Conservation (phyloP, 2,113 vertebrate genomes). For the western clawed frog (Xenopus tropicalis) region DNA sequence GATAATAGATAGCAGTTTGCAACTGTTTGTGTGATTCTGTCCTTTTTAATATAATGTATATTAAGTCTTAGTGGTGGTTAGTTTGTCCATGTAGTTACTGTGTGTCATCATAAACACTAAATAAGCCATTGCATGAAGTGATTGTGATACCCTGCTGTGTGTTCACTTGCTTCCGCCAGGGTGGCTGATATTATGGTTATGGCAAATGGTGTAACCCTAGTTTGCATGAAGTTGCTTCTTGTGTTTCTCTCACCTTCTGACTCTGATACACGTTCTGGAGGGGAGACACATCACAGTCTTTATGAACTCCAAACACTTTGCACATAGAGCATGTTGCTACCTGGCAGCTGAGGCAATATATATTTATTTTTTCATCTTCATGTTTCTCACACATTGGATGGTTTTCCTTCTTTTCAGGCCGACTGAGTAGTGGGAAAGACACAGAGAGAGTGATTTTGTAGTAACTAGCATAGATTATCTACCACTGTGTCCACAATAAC, state of each 20-base stretch:
- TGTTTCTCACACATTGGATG: slow-evolving; percentile 92
- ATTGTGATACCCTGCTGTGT: no score
- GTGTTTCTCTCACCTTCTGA: slow-evolving; percentile 66
- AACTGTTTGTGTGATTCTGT: no score
- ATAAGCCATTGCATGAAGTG: no score
- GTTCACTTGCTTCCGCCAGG: neutral
- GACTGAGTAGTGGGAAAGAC: slow-evolving; percentile 47
- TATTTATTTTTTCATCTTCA: slow-evolving; percentile 93
- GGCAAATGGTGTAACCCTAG: no score
- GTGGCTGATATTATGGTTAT: neutral
- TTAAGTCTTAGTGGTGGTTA: no score
- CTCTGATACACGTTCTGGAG: slow-evolving; percentile 78
- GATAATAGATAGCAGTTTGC: no score
- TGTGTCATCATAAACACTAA: no score
- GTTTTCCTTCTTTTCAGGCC: slow-evolving; percentile 76
- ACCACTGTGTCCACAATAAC: no score
- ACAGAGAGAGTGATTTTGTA: neutral
- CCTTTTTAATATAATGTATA: no score
- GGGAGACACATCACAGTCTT: slow-evolving; percentile 91
- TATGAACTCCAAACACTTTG: slow-evolving; percentile 91
- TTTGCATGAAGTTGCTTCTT: no score
- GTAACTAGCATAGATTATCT: neutral
- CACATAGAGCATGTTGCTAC: slow-evolving; percentile 93
- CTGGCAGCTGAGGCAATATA: slow-evolving; percentile 91
- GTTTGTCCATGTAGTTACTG: no score